phyloP scores from a whole-genome alignment of 2,797 vertebrate genomes.

The Sebastolobus altivelis region DNA sequence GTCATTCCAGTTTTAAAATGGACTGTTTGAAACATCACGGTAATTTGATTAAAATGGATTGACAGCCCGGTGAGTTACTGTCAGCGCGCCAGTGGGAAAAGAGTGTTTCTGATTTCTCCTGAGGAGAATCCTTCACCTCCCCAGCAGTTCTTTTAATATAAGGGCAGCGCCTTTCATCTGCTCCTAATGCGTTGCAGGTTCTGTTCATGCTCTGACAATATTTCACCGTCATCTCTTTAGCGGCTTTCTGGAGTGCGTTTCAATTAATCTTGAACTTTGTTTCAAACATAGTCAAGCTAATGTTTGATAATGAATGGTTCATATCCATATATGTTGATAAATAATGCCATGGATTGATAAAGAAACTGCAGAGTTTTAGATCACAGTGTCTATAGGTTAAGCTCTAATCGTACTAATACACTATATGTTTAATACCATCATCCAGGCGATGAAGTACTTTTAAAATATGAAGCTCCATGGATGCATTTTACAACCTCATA shows the following conservation, averaged over 20 bases:
- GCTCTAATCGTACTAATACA: slow-evolving; percentile 15
- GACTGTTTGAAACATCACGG: slow-evolving; percentile 72
- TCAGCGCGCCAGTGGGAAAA: slow-evolving; percentile 75
- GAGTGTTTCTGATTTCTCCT: slow-evolving; percentile 74
- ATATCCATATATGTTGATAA: not conserved
- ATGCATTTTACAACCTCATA: not conserved
- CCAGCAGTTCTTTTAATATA: slow-evolving; percentile 63
- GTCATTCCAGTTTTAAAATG: slow-evolving; percentile 77
- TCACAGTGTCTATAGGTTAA: not conserved
- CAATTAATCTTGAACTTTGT: slow-evolving; percentile 69
- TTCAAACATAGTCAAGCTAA: slow-evolving; percentile 36
- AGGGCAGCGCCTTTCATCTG: slow-evolving; percentile 76
- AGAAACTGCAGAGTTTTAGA: slow-evolving; percentile 6
- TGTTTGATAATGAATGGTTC: slow-evolving; percentile 29
- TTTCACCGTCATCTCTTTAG: slow-evolving; percentile 73
- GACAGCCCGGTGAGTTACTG: slow-evolving; percentile 78
- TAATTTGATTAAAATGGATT: slow-evolving; percentile 82
- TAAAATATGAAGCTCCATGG: not conserved
- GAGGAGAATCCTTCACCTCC: slow-evolving; percentile 73
- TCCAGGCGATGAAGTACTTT: slow-evolving; percentile 8
- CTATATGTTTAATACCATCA: slow-evolving; percentile 3
- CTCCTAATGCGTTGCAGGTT: slow-evolving; percentile 83
- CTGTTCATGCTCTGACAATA: slow-evolving; percentile 65
- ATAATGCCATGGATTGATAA: not conserved
- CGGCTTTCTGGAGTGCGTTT: slow-evolving; percentile 60